These are phyloP conservation scores for Turdus rufiventris DNA, from an alignment of 2,113 vertebrate genomes.

Conservation along the genomic window DNA sequence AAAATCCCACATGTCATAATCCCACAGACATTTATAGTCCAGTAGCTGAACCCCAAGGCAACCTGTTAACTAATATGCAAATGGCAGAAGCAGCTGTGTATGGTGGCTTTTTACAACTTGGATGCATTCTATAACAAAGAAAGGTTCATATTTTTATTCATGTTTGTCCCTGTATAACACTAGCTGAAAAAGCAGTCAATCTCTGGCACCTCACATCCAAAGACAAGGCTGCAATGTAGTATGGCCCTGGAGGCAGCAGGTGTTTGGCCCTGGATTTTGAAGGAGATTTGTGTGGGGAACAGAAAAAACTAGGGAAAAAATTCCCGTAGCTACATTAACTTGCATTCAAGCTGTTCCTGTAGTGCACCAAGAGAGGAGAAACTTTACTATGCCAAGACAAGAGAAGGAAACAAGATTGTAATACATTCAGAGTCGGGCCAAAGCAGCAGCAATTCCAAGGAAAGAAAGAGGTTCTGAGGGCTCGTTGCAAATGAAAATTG, in stretches of 20 bases:
- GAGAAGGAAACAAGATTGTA: background rate
- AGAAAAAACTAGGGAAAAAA: background rate
- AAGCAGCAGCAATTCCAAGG: background rate
- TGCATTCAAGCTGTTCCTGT: background rate
- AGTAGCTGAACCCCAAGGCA: background rate
- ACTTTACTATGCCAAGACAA: background rate
- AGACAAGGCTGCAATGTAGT: background rate
- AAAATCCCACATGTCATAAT: background rate
- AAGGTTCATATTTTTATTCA: background rate
- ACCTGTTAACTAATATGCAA: background rate
- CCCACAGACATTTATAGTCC: background rate
- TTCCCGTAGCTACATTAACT: background rate
- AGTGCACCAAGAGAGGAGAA: background rate
- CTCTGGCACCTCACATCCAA: background rate
- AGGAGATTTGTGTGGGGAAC: background rate
- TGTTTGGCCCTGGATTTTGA: background rate
- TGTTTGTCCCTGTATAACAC: background rate
- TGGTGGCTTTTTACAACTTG: background rate
- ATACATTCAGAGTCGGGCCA: background rate
- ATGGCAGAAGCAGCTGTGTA: background rate
- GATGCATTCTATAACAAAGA: background rate
- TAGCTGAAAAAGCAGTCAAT: background rate
- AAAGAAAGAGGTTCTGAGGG: background rate
- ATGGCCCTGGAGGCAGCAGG: background rate
- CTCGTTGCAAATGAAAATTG: conserved; percentile 25